These are phyloP conservation scores for Sclerurus mexicanus DNA, from an alignment of 2,113 vertebrate genomes.

Conservation along the genomic window DNA sequence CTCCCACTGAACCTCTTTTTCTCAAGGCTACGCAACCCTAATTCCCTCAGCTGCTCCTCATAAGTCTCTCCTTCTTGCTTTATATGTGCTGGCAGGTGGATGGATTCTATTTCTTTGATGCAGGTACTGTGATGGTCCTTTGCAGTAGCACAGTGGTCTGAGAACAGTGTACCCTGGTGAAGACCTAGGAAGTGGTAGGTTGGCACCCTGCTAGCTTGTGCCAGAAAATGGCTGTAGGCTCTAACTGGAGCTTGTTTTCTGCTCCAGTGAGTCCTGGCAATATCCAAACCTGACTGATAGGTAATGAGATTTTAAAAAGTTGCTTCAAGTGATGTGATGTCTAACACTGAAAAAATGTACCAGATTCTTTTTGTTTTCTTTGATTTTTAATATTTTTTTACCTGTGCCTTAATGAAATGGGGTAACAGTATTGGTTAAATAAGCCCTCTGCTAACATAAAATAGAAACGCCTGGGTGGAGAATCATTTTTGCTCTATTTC, in stretches of 20 bases:
- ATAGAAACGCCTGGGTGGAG: not conserved
- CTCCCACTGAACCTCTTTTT: not conserved
- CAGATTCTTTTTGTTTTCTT: not conserved
- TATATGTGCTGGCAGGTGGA: not conserved
- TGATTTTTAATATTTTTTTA: not conserved
- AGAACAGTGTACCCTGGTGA: not conserved
- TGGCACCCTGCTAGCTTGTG: rapidly evolving
- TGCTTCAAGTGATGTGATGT: not conserved
- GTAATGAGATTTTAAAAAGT: not conserved
- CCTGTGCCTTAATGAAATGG: not conserved
- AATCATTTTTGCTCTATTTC: not conserved
- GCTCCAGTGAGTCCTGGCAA: not conserved
- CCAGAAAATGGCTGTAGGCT: not conserved
- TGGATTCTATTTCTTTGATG: not conserved
- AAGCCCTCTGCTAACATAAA: not conserved
- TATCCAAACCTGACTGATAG: not conserved
- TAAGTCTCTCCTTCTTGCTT: not conserved
- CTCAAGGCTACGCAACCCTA: not conserved
- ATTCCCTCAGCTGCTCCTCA: not conserved
- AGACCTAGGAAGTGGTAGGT: not conserved
- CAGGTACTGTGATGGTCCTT: not conserved
- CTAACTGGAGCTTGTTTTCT: not conserved
- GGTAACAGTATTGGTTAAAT: not conserved
- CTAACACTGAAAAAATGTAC: not conserved
- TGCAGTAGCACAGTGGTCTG: not conserved